Evolutionary conservation across 2,797 vertebrate genomes (phyloP), one percentile per base, ranked within the genome.

Genomic region (Rhincodon typus): DNA sequence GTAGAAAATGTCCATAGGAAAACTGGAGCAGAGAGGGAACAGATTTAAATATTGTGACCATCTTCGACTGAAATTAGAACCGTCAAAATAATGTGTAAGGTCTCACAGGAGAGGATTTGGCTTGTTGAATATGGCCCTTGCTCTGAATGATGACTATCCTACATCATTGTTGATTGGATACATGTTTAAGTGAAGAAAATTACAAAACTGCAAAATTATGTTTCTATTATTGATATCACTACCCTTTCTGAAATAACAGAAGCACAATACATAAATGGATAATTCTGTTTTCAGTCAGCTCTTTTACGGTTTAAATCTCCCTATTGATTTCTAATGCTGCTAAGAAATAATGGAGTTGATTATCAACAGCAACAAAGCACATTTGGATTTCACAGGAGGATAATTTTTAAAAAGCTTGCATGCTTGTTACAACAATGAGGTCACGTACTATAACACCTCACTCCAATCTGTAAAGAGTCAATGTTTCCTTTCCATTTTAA

Each of bases 41-140:
- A 66, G 57, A 69, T 79, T 94, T 25, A 42, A 94, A 91, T 38
- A 27, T 95, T 69, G 53, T 79, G n/a, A 66, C 57, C 94, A 90
- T 94, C 95, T 79, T 96, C 4, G 90, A 66, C 50, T 90, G 95
- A 95, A 95, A 96, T 94, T 91, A 95, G 70, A 95, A 96, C 67
- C 94, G 46, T 88, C 88, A n/a, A 95, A 90, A 96, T 95, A 77
- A 95, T 87, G 66, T 77, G 66, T 72, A 82, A 94, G 67, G 95
- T 66, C 70, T 82, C 88, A 82, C 84, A 94, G 77, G 84, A 82
- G 91, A 70, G 66, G 67, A 87, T 62, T 70, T 86, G 90, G 86
- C 30, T 66, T 46, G 21, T 46, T 95, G 66, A n/a, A 74, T 82
- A 87, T 87, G 50, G 38, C 88, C 79, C 95, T 67, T 42, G 57